Conservation (phyloP, 2,113 vertebrate genomes). For the rabbit (Oryctolagus cuniculus) region DNA sequence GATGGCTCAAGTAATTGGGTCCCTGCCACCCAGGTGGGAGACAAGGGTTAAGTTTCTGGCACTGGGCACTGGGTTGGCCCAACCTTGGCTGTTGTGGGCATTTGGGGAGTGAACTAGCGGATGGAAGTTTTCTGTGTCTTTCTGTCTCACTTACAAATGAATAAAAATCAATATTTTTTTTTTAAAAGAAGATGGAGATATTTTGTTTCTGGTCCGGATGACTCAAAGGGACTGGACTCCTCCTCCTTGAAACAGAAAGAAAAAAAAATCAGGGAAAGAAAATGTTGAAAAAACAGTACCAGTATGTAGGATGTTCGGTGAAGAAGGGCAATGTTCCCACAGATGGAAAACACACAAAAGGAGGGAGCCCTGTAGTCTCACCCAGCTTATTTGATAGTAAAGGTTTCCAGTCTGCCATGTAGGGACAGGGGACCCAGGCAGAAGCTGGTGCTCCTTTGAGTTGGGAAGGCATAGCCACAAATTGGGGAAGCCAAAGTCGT, state of each 20-base stretch:
- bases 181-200: not conserved
- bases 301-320: not conserved
- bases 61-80: too few species aligned
- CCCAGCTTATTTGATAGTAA: not conserved
- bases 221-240: not conserved
- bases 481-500: not conserved
- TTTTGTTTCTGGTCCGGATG: not conserved
- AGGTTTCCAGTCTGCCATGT: not conserved
- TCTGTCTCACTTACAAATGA: too few species aligned
- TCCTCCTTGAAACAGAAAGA: not conserved
- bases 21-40: too few species aligned
- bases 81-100: too few species aligned
- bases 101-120: too few species aligned
- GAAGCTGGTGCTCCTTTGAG: not conserved
- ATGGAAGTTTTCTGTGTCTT: too few species aligned
- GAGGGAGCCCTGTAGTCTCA: not conserved
- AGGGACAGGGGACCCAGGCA: not conserved
- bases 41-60: too few species aligned
- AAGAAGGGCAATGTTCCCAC: not conserved
- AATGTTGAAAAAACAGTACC: not conserved
- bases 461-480: not conserved
- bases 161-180: too few species aligned
- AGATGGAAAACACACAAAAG: not conserved
- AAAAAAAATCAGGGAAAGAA: not conserved
- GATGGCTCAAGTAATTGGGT: too few species aligned